These are phyloP conservation scores for Leucophenga maculata DNA, from an alignment of 2,888 invertebrate genomes.

Conservation along the genomic window DNA sequence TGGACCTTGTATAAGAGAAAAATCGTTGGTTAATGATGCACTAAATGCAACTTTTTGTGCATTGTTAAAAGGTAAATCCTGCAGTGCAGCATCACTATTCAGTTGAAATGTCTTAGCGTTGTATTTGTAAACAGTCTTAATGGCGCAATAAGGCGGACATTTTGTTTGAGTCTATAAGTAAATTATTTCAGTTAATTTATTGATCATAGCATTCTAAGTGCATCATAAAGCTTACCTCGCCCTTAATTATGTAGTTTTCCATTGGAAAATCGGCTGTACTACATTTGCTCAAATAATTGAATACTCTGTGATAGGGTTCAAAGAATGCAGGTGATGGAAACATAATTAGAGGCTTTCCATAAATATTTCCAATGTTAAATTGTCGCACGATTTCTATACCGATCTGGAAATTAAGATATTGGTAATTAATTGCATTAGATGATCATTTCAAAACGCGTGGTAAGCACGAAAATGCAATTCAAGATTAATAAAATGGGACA, in stretches of 20 bases:
- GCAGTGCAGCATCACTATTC: constrained; percentile 67
- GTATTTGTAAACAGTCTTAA: constrained; percentile 44
- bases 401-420: constrained; percentile 49
- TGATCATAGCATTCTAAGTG: not conserved
- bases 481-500: too few relatives aligned
- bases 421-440: not conserved
- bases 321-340: constrained; percentile 86
- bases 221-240: constrained; percentile 69
- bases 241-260: constrained; percentile 79
- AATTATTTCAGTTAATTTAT: not conserved
- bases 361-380: constrained; percentile 64
- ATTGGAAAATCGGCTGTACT: constrained; percentile 77
- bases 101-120: constrained; percentile 52
- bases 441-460: too few relatives aligned
- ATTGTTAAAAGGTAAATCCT: constrained; percentile 74
- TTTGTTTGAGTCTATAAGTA: constrained; percentile 37
- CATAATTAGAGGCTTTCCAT: constrained; percentile 75
- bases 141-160: constrained; percentile 70
- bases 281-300: constrained; percentile 79
- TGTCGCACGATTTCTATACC: constrained; percentile 67
- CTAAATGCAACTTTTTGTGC: constrained; percentile 80
- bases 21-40: constrained; percentile 80
- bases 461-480: too few relatives aligned
- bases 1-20: constrained; percentile 88
- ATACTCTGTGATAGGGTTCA: constrained; percentile 85